Evolutionary conservation across 2,113 vertebrate species (phyloP), one percentile per base, ranked within the genome.

Genomic region (Nerophis lumbriciformis): DNA sequence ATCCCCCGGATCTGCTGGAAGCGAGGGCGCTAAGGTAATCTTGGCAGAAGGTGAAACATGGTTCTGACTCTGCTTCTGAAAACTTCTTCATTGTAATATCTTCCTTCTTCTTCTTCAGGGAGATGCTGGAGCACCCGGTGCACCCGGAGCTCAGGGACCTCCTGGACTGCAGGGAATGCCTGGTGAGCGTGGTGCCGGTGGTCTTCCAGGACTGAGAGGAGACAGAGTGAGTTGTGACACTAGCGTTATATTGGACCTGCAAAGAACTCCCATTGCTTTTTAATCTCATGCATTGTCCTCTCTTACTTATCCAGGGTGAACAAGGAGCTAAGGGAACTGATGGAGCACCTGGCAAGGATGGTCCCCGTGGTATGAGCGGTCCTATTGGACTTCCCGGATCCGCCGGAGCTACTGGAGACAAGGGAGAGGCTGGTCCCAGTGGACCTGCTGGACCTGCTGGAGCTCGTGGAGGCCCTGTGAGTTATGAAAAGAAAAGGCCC

Each of bases 101-200:
- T 11, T 39, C 42, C 9, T 12, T 55, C 10, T 13, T 67, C n/a
- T 12, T 61, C 10, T 36, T 66, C 71, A 99, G 97, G 97, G 97
- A 79, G 97, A 98, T 72, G 73, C 91, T 88, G 96, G 97, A 83
- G 88, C 93, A 54, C 74, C 92, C 6, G 97, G 97, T 83, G 62
- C 88, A 61, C 90, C 95, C 0, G 97, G 97, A 14, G 85, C 65
- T 76, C 94, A 95, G 73, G 97, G 97, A 3, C 83, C 95, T 74
- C 93, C 96, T 35, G 97, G 97, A 82, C 93, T 99, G 81, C 97
- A 99, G 88, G 97, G 97, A 61, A 98, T 99, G 96, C 97, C 97
- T n/a, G 97, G 97, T 72, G 97, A 98, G 62, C 94, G 95, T 12
- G 97, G 97, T 78, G 79, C 96, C 71, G 92, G 88, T 69, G 97